phyloP scores from a whole-genome alignment of 2,888 invertebrate genomes.

The Coecobrya sp. region DNA sequence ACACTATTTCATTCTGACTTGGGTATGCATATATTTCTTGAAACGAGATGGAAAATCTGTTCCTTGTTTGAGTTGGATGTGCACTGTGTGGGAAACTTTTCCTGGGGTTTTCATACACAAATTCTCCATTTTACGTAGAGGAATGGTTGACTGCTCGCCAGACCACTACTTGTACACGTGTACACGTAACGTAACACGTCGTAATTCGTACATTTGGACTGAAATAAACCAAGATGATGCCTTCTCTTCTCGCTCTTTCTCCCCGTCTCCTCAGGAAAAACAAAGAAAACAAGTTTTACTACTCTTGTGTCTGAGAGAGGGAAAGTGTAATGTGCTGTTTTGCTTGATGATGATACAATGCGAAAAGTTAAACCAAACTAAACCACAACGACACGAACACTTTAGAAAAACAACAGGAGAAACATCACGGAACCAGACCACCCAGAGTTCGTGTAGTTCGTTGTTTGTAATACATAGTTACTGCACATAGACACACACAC shows the following conservation, averaged over 20 bases:
- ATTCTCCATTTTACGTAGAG: not conserved
- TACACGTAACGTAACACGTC: not conserved
- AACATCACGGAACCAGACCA: conserved; percentile 56
- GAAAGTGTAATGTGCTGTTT: conserved; percentile 16
- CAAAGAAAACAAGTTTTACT: conserved; percentile 34
- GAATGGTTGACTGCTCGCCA: not conserved
- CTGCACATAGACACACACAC: not conserved
- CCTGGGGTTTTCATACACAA: not conserved
- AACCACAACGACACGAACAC: conserved; percentile 52
- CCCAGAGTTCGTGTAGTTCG: conserved; percentile 33
- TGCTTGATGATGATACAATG: conserved; percentile 53
- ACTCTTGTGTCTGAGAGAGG: not conserved
- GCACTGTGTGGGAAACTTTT: not conserved
- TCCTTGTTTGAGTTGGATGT: not conserved
- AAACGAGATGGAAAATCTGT: conserved; percentile 10
- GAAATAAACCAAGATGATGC: conserved; percentile 49
- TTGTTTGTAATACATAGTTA: conserved; percentile 21
- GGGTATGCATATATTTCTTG: not conserved
- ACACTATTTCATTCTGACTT: conserved; percentile 47
- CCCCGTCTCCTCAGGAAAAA: not conserved
- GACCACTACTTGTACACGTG: not conserved
- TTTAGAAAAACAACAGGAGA: conserved; percentile 50
- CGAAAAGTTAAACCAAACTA: conserved; percentile 59
- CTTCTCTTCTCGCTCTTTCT: not conserved
- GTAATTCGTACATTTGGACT: conserved; percentile 36